Percentiles rank a stretch among this genome's conserved stretches.
Evolutionary conservation across 2,797 vertebrate species (phyloP).

Genomic region (Furcifer pardalis): DNA sequence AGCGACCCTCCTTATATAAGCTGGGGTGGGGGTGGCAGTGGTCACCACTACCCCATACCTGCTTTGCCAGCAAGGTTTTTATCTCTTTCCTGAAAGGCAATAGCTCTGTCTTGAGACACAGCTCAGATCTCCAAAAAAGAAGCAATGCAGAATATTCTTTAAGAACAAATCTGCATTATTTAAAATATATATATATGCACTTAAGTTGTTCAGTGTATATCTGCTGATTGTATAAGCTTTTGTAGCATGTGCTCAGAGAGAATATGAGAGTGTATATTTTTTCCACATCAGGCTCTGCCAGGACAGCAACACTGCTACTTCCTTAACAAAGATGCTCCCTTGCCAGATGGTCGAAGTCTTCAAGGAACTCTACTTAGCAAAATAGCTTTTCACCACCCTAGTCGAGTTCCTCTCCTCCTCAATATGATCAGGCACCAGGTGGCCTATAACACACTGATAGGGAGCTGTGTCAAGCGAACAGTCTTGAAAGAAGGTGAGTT

Average conservation of each 20-base stretch:
- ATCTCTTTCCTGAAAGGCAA: too few relatives aligned
- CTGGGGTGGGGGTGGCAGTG: too few relatives aligned
- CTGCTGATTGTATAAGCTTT: not conserved
- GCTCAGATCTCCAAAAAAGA: too few relatives aligned
- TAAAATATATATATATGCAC: too few relatives aligned
- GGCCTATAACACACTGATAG: constrained; percentile 93
- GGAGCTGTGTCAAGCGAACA: constrained; percentile 94
- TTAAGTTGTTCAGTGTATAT: not conserved
- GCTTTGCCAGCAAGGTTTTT: too few relatives aligned
- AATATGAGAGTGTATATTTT: constrained; percentile 32
- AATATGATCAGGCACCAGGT: constrained; percentile 94
- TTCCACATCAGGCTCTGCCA: constrained; percentile 85
- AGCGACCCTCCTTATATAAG: too few relatives aligned
- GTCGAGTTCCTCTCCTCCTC: constrained; percentile 90
- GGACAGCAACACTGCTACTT: constrained; percentile 99
- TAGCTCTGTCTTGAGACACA: too few relatives aligned
- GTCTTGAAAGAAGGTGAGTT: constrained; percentile 90
- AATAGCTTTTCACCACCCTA: constrained; percentile 96
- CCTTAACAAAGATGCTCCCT: constrained; percentile 94
- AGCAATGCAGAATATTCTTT: too few relatives aligned
- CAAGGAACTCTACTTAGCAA: constrained; percentile 91
- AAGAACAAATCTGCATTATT: too few relatives aligned
- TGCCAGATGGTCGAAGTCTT: constrained; percentile 91
- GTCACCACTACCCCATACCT: too few relatives aligned
- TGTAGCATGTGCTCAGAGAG: not conserved